These are phyloP conservation scores for Carassius auratus DNA, from an alignment of 2,113 vertebrate species.

Conservation along the genomic window DNA sequence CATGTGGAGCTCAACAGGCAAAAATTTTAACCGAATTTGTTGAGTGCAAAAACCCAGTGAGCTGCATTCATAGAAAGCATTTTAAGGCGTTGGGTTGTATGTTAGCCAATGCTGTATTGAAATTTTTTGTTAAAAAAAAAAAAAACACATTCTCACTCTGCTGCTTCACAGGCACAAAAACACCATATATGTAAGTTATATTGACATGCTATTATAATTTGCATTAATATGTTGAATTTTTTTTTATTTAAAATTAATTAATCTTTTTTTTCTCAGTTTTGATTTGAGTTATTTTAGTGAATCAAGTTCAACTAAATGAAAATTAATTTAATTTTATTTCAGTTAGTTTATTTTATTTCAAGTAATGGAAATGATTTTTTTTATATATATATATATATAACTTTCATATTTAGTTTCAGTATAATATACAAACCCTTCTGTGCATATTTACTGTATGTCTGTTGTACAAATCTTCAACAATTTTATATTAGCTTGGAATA, in stretches of 20 bases:
- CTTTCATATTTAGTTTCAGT: not conserved
- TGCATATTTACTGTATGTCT: not conserved
- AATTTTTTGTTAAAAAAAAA: not conserved
- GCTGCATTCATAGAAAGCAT: not conserved
- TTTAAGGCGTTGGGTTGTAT: not conserved
- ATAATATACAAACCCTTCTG: not conserved
- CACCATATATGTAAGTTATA: not conserved
- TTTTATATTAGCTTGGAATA: not conserved
- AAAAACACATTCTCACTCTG: not conserved
- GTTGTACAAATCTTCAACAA: not conserved
- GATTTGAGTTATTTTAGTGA: no score
- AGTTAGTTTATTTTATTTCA: not conserved
- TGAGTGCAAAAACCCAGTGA: constrained; percentile 1
- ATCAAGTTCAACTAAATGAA: no score
- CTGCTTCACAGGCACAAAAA: not conserved
- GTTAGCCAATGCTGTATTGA: no score
- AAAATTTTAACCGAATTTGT: constrained; percentile 57
- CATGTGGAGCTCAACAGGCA: not conserved
- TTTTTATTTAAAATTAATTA: no score
- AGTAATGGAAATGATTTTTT: not conserved
- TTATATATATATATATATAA: not conserved
- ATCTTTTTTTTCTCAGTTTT: no score
- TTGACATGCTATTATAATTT: not conserved
- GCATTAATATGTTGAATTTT: not conserved
- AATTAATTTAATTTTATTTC: no score